Evolutionary conservation across 2,888 invertebrate species (phyloP).

Genomic region (Gymnoscelis rufifasciata): DNA sequence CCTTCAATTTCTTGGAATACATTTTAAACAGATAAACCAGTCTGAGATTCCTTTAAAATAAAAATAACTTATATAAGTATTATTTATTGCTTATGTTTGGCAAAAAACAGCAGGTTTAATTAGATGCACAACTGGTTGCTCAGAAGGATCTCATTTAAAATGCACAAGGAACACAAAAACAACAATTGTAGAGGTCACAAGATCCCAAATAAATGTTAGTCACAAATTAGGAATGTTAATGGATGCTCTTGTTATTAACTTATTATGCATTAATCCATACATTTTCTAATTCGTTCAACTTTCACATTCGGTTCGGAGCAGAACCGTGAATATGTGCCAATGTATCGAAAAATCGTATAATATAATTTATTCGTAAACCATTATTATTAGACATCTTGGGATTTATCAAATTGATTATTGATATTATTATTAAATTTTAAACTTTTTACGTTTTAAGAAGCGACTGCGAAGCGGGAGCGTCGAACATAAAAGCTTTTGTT

Average conservation of each 20-base stretch:
- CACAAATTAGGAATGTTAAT: conserved; percentile 17
- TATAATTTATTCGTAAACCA: no score
- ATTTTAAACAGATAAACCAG: neutral
- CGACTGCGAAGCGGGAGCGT: no score
- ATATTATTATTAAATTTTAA: no score
- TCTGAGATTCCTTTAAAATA: no score
- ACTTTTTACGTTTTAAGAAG: no score
- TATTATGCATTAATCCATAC: neutral
- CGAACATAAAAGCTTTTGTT: no score
- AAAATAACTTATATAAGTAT: neutral
- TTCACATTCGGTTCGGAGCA: neutral
- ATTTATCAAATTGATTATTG: no score
- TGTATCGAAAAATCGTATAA: neutral
- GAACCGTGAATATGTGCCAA: no score
- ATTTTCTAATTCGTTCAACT: neutral
- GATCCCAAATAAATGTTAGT: conserved; percentile 24
- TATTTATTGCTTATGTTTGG: neutral
- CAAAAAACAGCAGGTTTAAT: conserved; percentile 15
- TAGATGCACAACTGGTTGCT: conserved; percentile 19
- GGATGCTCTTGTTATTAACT: neutral
- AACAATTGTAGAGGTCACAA: conserved; percentile 25
- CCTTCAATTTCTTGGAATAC: neutral
- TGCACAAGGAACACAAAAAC: conserved; percentile 27
- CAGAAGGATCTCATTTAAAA: conserved; percentile 26
- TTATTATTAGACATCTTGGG: no score